A percentile compares a stretch with the other conserved stretches of the same genome.
These are phyloP conservation scores for Apamea crenata DNA, from an alignment of 2,888 invertebrate genomes.

Conservation along the genomic window DNA sequence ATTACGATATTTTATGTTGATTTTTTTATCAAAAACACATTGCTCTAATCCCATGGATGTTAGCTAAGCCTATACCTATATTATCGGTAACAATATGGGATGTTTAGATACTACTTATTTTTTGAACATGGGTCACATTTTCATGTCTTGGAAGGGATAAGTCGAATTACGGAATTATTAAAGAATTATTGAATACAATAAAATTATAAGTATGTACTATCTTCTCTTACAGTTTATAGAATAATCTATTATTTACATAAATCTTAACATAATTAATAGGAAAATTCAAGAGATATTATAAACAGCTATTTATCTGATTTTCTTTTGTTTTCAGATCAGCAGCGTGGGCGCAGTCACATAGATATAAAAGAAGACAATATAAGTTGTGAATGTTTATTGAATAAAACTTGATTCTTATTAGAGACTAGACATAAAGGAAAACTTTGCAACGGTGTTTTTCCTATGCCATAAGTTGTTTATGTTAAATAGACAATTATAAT, in stretches of 20 bases:
- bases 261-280: not conserved
- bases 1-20: not conserved
- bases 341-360: not conserved
- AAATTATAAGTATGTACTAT: no score
- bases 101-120: no score
- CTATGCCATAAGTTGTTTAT: not conserved
- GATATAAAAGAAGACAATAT: not conserved
- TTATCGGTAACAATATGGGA: no score
- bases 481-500: not conserved
- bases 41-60: no score
- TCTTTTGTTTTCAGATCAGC: not conserved
- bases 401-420: conserved; percentile 5
- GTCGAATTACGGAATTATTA: no score
- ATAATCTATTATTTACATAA: not conserved
- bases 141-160: no score
- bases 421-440: conserved; percentile 6
- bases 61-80: no score
- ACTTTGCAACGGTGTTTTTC: conserved; percentile 32
- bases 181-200: no score
- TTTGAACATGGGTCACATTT: no score
- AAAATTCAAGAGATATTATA: not conserved
- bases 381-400: not conserved
- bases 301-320: not conserved
- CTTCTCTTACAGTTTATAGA: not conserved
- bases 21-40: no score